Base-by-base conservation (phyloP, 2,888 invertebrate species). In the Andrena trimmerana region DNA sequence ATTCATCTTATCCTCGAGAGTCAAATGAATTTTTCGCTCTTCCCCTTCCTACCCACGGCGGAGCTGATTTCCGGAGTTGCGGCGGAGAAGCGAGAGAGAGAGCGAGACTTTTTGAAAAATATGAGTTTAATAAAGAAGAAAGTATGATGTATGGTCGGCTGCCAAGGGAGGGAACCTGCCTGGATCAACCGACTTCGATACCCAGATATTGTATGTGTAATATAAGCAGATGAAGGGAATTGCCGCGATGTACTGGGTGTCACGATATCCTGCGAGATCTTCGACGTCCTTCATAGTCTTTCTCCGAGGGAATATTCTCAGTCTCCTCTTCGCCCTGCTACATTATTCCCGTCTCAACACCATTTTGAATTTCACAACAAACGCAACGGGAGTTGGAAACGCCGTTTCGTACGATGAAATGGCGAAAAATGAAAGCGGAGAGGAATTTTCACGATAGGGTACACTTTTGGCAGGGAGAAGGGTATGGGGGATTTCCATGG, bases 91-190 rank as follows among this genome's bases (percentile, higher is more conserved):
- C 76, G 88, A 88, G 86, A 87, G 86, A 81, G 84, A 88, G 84
- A 88, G 89, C 87, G 90, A 90, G 90, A 88, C 85, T 89, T 89
- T 87, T 89, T 90, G 90, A 91, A 93, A 93, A 93, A 93, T 93
- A 93, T 93, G 92, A 92, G 92, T 93, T 93, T 92, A 93, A 93
- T 93, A 93, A 93, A 93, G 93, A 91, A 92, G 90, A 90, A 90
- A 90, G 90, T 89, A 90, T 93, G 93, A 93, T 93, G 93, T 93
- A 93, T 93, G 91, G 90, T 81, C 77, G 69, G 84, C 78, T 80
- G 85, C 83, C 86, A 86, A 88, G 90, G 90, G 90, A 86, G 88
- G 88, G 87, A 90, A 89, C 89, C 89, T 90, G 88, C 86, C 90
- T 75, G 90, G 90, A 92, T 92, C 91, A 91, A 91, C 90, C 88